Conservation (phyloP, 2,113 vertebrate genomes). For the Emydura subglobosa region DNA sequence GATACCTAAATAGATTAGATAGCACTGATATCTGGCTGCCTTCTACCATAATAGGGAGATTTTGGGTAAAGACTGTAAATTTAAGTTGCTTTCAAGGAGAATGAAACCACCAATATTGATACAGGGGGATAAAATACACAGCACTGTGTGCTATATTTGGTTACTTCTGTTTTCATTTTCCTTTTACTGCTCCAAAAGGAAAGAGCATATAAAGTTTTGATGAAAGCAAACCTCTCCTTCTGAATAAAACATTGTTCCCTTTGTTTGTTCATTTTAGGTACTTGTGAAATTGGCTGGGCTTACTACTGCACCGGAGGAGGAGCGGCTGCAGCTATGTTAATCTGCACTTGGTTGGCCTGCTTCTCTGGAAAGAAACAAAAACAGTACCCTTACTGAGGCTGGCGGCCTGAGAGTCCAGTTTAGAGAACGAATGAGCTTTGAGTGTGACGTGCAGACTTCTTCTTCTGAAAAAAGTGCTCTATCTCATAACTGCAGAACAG, state of each 20-base stretch:
- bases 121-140: not conserved
- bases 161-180: not conserved
- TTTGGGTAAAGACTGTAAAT: not conserved
- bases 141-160: not conserved
- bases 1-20: not conserved
- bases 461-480: slow-evolving; percentile 40
- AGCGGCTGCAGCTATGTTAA: slow-evolving; percentile 86
- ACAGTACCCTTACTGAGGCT: slow-evolving; percentile 92
- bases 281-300: slow-evolving; percentile 96
- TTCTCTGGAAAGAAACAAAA: slow-evolving; percentile 98
- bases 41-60: not conserved
- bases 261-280: slow-evolving; percentile 79
- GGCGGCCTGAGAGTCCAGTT: rapidly evolving
- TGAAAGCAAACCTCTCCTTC: not conserved
- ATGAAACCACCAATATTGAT: not conserved
- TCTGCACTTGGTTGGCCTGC: slow-evolving; percentile 97
- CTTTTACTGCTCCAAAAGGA: not conserved
- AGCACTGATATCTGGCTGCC: not conserved
- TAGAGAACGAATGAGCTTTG: not conserved
- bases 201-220: not conserved
- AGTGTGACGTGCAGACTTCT: not conserved
- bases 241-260: not conserved
- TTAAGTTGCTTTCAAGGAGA: not conserved
- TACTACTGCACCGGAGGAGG: slow-evolving; percentile 95
- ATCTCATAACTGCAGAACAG: not conserved